Base-by-base conservation (phyloP, 2,888 invertebrate species). In the Oscheius sp. region DNA sequence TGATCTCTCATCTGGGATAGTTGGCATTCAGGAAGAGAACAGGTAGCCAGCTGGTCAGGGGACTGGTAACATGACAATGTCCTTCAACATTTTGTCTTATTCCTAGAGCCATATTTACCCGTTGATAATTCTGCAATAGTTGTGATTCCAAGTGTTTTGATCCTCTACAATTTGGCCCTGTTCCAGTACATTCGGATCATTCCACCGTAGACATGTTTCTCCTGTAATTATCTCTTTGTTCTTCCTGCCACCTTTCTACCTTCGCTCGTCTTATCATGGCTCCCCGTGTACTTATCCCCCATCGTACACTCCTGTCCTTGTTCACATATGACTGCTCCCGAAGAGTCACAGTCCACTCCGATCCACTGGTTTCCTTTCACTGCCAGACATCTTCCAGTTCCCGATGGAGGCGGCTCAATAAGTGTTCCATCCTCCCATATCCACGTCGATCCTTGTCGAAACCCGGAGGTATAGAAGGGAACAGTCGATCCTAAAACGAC, bases 201-300 rank as follows among this genome's bases (percentile, higher is more conserved):
- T 79, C 85, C 85, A 85, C 61, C 73, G 71, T 5, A 85, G 27
- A 76, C 85, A 85, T 12, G 59, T 68, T 13, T 46, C 35, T n/a
- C 80, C 80, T 69, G 61, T 45, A 12, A 68, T n/a, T n/a, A 9
- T 35, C 35, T 3, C 9, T 35, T 9, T 35, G 35, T 35, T 35
- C 35, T 6, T 35, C 35, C 35, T 35, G 5, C 35, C 9, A 3
- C 9, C 1, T 46, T 23, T 16, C 43, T 45, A 68, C 68, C 49
- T 13, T 21, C n/a, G 1, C 18, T 52, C 2, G 74, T 64, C 49
- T 9, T 12, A 27, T 75, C 64, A 1, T 41, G 25, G 7, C 25
- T 58, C 35, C 75, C 75, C 25, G 35, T n/a, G 23, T 69, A 69
- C 5, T 49, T 74, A 16, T 69, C 63, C 21, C 59, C 69, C 35